phyloP scores from a whole-genome alignment of 2,888 invertebrate genomes.

The Acanthoscelides obtectus region DNA sequence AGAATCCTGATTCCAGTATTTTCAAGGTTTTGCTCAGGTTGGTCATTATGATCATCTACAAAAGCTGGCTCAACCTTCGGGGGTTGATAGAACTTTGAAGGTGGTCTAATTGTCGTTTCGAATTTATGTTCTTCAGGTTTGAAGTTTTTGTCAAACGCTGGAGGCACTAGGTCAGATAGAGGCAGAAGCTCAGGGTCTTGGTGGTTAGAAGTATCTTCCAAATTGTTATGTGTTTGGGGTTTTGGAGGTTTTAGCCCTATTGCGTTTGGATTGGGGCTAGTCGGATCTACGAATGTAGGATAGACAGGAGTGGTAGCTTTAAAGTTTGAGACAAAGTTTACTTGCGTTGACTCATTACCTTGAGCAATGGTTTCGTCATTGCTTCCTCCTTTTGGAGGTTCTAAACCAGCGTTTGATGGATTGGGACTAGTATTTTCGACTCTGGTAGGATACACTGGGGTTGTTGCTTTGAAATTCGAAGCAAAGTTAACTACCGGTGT shows the following conservation, averaged over 20 bases:
- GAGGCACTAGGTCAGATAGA: neutral
- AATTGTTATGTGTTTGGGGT: neutral
- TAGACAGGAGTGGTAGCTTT: slow-evolving; percentile 35
- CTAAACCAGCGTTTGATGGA: slow-evolving; percentile 29
- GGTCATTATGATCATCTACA: slow-evolving; percentile 11
- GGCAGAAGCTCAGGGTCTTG: neutral
- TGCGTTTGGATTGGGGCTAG: slow-evolving; percentile 21
- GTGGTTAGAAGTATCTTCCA: neutral
- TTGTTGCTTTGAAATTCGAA: slow-evolving; percentile 31
- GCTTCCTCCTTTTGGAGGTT: slow-evolving; percentile 23
- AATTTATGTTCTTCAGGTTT: neutral
- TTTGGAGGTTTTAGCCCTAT: slow-evolving; percentile 28
- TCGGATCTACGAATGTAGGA: slow-evolving; percentile 32
- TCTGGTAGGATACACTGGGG: slow-evolving; percentile 32
- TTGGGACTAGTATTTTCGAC: slow-evolving; percentile 33
- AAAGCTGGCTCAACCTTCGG: slow-evolving; percentile 28
- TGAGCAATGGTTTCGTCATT: neutral
- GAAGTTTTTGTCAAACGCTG: neutral
- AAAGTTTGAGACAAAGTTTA: slow-evolving; percentile 30
- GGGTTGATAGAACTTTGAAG: slow-evolving; percentile 31
- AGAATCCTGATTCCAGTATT: slow-evolving; percentile 19
- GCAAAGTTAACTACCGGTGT: slow-evolving; percentile 1
- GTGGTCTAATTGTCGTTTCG: slow-evolving; percentile 13
- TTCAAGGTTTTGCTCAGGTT: slow-evolving; percentile 11
- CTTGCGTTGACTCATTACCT: slow-evolving; percentile 1